phyloP scores from a whole-genome alignment of 1,140 invertebrate species.

The Aphelenchoides besseyi region DNA sequence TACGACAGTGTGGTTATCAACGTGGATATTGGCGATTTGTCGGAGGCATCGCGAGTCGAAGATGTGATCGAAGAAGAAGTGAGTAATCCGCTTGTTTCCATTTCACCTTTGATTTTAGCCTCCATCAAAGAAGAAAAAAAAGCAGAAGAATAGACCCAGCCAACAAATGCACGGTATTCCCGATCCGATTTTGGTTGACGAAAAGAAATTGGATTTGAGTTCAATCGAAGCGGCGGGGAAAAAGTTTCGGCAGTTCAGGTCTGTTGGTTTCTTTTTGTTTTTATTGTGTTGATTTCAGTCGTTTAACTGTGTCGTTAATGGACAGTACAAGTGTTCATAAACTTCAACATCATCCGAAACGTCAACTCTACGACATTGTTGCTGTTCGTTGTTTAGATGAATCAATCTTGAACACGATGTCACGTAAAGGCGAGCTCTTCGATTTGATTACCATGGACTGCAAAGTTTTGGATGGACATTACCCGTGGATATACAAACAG shows the following conservation, averaged over 20 bases:
- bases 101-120: constrained; percentile 26
- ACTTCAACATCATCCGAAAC: constrained; percentile 49
- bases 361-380: constrained; percentile 55
- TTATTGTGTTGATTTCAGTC: constrained; percentile 34
- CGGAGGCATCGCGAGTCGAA: constrained; percentile 11
- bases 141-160: constrained; percentile 32
- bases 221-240: constrained; percentile 45
- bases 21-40: constrained; percentile 56
- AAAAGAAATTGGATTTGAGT: constrained; percentile 42
- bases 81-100: constrained; percentile 13
- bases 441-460: constrained; percentile 40
- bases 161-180: constrained; percentile 43
- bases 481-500: constrained; percentile 45
- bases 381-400: constrained; percentile 54
- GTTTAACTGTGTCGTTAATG: constrained; percentile 53
- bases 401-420: constrained; percentile 51
- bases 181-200: constrained; percentile 55
- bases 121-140: constrained; percentile 56
- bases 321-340: constrained; percentile 48
- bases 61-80: constrained; percentile 22
- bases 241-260: constrained; percentile 59
- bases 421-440: constrained; percentile 46
- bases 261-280: constrained; percentile 7
- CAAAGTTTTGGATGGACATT: not conserved
- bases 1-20: constrained; percentile 60